Base-by-base conservation (phyloP, 2,113 vertebrate species). In the Tretioscincus oriximinensis region DNA sequence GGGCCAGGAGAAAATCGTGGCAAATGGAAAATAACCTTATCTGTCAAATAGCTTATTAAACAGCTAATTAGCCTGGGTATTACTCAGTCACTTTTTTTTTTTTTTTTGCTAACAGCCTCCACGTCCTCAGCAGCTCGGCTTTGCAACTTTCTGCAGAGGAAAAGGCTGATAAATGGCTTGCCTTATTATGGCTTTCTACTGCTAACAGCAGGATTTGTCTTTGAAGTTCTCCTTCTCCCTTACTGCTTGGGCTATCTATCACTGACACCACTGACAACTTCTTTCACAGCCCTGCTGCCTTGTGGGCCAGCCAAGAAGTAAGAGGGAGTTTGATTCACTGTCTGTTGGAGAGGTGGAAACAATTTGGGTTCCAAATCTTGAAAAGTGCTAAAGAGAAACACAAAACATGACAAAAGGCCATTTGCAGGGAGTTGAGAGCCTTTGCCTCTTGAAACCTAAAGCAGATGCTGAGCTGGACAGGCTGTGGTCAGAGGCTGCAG, bases 141-240 rank as follows among this genome's bases (percentile, higher is more conserved):
- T 5, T 21, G 31, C 67, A 72, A 64, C 18, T n/a, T 80, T n/a
- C 51, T 81, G 77, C 63, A 9, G n/a, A 83, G 82, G 71, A 85
- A 74, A 82, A 81, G 84, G 60, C 90, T 91, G 88, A 90, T 47
- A 81, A 90, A 90, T 90, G 85, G 85, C 82, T 86, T 61, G 75
- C 87, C 75, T 73, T 70, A 84, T 84, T 86, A 70, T 70, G 28
- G 7, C 76, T 83, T 86, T 86, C 69, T 63, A 69, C 87, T 78
- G 71, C 68, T 9, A 85, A 76, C 86, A 90, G 29, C 21, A n/a
- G 76, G n/a, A 83, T 87, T 85, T 87, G 66, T 83, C 83, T 28
- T 78, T 12, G 1, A 0, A 0, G 75, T 90, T 83, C 73, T 58
- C 78, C 77, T 81, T 74, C 78, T 86, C 79, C 29, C 67, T 76